Conservation (phyloP, 2,888 invertebrate species). For the Nematopogon swammerdamellus region DNA sequence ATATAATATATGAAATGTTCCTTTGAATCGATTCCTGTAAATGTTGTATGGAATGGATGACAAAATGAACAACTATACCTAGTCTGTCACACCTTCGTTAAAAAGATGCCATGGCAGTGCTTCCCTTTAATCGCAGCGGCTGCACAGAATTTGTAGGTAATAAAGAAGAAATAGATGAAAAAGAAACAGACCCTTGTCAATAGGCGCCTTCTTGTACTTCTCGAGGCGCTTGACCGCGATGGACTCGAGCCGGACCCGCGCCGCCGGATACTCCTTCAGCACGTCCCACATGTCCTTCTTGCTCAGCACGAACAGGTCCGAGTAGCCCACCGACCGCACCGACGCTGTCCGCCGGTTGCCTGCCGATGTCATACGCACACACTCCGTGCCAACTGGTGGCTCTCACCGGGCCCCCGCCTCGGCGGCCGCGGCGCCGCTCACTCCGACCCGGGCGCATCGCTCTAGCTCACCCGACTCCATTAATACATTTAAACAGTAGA, state of each 20-base stretch:
- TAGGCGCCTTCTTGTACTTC: slow-evolving; percentile 93
- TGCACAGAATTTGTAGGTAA: too few species aligned
- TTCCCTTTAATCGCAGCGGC: too few species aligned
- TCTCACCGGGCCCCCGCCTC: slow-evolving; percentile 10
- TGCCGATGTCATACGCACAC: slow-evolving; percentile 61
- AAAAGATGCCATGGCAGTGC: too few species aligned
- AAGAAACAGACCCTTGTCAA: slow-evolving; percentile 74
- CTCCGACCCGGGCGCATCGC: not conserved
- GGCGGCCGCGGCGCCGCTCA: slow-evolving; percentile 25
- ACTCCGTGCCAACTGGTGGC: slow-evolving; percentile 52
- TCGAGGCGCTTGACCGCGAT: slow-evolving; percentile 97
- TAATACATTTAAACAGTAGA: too few species aligned
- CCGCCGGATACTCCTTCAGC: slow-evolving; percentile 91
- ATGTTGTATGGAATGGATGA: too few species aligned
- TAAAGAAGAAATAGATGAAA: too few species aligned
- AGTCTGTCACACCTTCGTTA: too few species aligned
- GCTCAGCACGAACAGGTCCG: slow-evolving; percentile 96
- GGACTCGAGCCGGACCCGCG: slow-evolving; percentile 90
- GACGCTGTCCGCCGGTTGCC: slow-evolving; percentile 98
- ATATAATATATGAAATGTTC: too few species aligned
- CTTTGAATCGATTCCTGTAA: too few species aligned
- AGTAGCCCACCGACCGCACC: slow-evolving; percentile 97
- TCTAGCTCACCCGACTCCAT: too few species aligned
- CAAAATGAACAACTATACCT: too few species aligned
- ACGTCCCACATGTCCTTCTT: slow-evolving; percentile 99